These are phyloP conservation scores for Astreopora myriophthalma DNA, from an alignment of 64 coral and sea anemone genomes.

Conservation along the genomic window DNA sequence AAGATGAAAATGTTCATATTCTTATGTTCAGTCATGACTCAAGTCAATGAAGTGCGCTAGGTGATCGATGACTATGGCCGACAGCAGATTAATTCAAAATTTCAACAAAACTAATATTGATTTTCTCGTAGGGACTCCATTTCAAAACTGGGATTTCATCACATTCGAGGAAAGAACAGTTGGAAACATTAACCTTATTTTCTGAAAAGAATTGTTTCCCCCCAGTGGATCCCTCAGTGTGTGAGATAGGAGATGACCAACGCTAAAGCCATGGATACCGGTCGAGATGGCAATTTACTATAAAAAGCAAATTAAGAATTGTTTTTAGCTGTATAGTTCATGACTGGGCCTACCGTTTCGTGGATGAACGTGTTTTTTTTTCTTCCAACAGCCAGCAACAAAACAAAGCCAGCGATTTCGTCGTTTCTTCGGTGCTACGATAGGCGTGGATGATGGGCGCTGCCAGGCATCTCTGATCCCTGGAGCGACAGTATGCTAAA, in stretches of 20 bases:
- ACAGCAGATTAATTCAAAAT: background rate
- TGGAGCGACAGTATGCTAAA: conserved; percentile 24
- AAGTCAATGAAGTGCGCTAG: background rate
- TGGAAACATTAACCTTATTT: background rate
- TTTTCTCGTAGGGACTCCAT: background rate
- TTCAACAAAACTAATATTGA: background rate
- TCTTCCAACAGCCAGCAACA: background rate
- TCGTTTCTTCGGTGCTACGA: background rate
- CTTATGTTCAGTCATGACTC: no score
- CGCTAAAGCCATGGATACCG: no score
- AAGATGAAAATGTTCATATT: background rate
- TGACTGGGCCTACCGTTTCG: background rate
- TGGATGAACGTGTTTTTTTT: background rate
- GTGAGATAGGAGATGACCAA: background rate
- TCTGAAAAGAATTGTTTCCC: background rate
- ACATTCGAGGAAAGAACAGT: background rate
- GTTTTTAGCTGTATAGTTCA: background rate
- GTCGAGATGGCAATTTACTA: background rate
- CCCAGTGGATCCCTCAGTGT: background rate
- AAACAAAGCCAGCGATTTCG: conserved; percentile 3
- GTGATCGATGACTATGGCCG: background rate
- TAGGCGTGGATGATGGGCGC: background rate
- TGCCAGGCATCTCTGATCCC: background rate
- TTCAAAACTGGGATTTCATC: background rate
- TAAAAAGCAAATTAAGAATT: no score